Percentiles rank a stretch among this genome's conserved stretches.
Conservation (phyloP, 2,888 invertebrate species). For the Brachylomia viminalis region DNA sequence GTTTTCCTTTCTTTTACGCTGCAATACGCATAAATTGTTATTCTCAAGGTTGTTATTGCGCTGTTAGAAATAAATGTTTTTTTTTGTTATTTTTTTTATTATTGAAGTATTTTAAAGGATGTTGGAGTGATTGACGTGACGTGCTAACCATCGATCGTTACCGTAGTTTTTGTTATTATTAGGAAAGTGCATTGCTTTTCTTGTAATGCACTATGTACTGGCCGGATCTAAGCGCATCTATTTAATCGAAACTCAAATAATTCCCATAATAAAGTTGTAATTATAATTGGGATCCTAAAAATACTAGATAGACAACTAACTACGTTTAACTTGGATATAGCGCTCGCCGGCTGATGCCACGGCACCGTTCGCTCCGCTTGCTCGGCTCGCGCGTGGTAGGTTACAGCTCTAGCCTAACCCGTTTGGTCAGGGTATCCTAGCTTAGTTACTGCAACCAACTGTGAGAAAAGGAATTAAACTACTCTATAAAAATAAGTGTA, state of each 20-base stretch:
- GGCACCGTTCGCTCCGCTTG: background rate
- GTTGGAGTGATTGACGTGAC: background rate
- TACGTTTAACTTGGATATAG: too few relatives aligned
- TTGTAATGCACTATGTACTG: background rate
- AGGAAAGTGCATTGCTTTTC: background rate
- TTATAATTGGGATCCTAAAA: background rate
- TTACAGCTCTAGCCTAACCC: background rate
- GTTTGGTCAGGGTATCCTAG: background rate
- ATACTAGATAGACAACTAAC: background rate
- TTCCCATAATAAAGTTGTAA: too few relatives aligned
- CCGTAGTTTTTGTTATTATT: background rate
- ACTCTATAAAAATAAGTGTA: too few relatives aligned
- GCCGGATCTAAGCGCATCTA: background rate
- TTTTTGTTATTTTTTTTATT: too few relatives aligned
- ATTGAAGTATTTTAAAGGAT: conserved; percentile 5
- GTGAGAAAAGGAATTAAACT: too few relatives aligned
- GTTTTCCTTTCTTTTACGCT: too few relatives aligned
- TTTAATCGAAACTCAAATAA: background rate
- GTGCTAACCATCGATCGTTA: background rate
- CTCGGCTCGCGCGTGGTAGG: background rate
- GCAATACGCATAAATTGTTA: too few relatives aligned
- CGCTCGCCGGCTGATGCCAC: too few relatives aligned
- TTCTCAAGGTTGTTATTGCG: too few relatives aligned
- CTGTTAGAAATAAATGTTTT: too few relatives aligned
- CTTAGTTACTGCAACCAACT: background rate